These are phyloP conservation scores for Aphidoletes aphidimyza DNA, from an alignment of 2,888 invertebrate genomes.

Conservation along the genomic window DNA sequence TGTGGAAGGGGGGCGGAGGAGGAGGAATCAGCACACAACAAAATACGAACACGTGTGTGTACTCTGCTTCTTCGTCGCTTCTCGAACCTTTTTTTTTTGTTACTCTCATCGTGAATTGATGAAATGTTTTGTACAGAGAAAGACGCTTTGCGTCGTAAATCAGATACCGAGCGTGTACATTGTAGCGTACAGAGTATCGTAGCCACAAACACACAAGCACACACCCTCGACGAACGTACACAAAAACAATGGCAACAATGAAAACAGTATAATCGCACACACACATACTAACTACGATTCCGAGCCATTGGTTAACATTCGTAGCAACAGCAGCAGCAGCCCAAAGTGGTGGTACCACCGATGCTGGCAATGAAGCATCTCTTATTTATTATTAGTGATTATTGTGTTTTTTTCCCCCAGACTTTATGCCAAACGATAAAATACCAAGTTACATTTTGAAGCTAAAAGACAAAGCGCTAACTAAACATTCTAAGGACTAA, in stretches of 20 bases:
- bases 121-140: slow-evolving; percentile 34
- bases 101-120: background rate
- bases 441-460: background rate
- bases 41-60: background rate
- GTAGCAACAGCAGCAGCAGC: too few relatives aligned
- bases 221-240: background rate
- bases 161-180: background rate
- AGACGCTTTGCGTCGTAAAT: background rate
- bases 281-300: background rate
- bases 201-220: background rate
- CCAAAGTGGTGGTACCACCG: too few relatives aligned
- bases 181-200: background rate
- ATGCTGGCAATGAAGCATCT: background rate
- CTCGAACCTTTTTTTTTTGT: background rate
- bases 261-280: background rate
- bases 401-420: slow-evolving; percentile 24
- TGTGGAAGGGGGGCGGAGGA: too few relatives aligned
- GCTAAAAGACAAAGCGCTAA: background rate
- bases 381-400: slow-evolving; percentile 37
- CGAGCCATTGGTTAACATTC: too few relatives aligned
- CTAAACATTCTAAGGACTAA: background rate
- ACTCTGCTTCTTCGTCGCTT: background rate
- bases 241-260: background rate
- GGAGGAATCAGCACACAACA: too few relatives aligned
- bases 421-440: slow-evolving; percentile 40